Conservation (phyloP, 2,113 vertebrate species). For the Nannobrachium achirus region DNA sequence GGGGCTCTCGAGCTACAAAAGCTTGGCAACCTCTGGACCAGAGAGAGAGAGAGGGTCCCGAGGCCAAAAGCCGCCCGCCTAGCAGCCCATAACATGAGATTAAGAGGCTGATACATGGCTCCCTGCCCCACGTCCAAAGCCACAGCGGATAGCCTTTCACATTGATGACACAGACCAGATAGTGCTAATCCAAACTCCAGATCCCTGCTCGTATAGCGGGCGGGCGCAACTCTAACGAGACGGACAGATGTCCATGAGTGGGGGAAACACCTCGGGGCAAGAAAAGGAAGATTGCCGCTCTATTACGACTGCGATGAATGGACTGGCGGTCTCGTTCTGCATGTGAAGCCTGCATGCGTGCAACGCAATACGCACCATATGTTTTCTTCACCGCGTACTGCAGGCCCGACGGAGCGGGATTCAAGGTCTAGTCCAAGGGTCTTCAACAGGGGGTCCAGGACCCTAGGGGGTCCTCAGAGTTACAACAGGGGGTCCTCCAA, state of each 20-base stretch:
- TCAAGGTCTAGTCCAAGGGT: too few relatives aligned
- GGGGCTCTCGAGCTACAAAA: too few relatives aligned
- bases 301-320: slow-evolving; percentile 51
- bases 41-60: not conserved
- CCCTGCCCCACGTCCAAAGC: slow-evolving; percentile 49
- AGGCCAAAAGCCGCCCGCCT: slow-evolving; percentile 50
- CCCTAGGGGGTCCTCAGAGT: too few relatives aligned
- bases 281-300: slow-evolving; percentile 43
- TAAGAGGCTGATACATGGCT: slow-evolving; percentile 53
- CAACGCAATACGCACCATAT: too few relatives aligned
- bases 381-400: too few relatives aligned
- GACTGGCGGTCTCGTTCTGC: slow-evolving; percentile 34
- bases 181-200: slow-evolving; percentile 56
- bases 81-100: slow-evolving; percentile 69
- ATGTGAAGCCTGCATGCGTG: slow-evolving; percentile 7
- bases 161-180: slow-evolving; percentile 50
- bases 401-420: too few relatives aligned
- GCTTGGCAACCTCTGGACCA: too few relatives aligned
- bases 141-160: slow-evolving; percentile 33
- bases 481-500: too few relatives aligned
- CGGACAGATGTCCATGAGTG: slow-evolving; percentile 46
- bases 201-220: slow-evolving; percentile 14
- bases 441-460: too few relatives aligned
- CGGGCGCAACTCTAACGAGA: slow-evolving; percentile 19
- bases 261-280: slow-evolving; percentile 46